phyloP scores from a whole-genome alignment of 1,140 invertebrate genomes.

The Drosophila prosaltans region DNA sequence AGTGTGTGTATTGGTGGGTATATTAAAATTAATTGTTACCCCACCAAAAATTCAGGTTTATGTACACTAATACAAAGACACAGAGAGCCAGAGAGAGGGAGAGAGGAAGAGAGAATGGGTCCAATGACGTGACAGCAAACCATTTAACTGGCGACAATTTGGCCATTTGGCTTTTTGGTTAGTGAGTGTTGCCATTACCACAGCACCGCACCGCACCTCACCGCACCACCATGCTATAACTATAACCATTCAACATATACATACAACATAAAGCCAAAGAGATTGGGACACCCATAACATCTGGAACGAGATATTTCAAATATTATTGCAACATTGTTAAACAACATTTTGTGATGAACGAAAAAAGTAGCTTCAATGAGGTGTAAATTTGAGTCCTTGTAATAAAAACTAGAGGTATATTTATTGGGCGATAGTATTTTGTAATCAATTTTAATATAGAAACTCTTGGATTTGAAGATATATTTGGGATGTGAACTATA shows the following conservation, averaged over 20 bases:
- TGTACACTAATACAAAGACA: constrained; percentile 35
- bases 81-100: constrained; percentile 24
- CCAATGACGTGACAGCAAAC: constrained; percentile 69
- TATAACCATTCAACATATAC: no score
- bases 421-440: no score
- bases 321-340: not conserved
- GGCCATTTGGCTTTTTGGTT: constrained; percentile 60
- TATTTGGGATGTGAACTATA: no score
- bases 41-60: constrained; percentile 19
- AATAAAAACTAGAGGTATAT: no score
- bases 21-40: constrained; percentile 71
- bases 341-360: no score
- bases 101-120: constrained; percentile 14
- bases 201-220: no score
- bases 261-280: no score
- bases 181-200: constrained; percentile 26
- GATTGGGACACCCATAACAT: not conserved
- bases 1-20: constrained; percentile 8
- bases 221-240: no score
- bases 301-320: constrained; percentile 20
- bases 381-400: no score
- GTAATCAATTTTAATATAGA: no score
- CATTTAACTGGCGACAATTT: constrained; percentile 74
- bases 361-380: no score
- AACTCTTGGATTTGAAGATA: no score